Base-by-base conservation (phyloP, 1,140 invertebrate genomes). In the Polypedilum vanderplanki region DNA sequence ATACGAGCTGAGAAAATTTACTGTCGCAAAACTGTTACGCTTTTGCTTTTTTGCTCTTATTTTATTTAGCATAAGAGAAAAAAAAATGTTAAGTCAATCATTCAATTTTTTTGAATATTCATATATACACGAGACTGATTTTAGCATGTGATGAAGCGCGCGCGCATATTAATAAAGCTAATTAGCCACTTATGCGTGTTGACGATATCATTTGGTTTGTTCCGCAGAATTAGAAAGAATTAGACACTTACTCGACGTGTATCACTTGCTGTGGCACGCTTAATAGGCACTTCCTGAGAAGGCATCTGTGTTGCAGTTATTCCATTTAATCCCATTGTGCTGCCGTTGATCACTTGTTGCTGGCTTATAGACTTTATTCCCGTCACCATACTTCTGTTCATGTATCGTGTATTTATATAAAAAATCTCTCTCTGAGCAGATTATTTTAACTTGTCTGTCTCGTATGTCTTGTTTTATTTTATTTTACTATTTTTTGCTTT, bases 311-410 rank as follows among this genome's bases (percentile, higher is more conserved):
- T 70, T 70, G 65, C 18, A 18, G 65, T 70, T 70, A 70, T 70
- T 70, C 65, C 65, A 70, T 70, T 70, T 70, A 70, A 70, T 70
- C 65, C 65, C 65, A 70, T 70, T 22, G 65, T 70, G 65, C 7
- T 70, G 18, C 65, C 17, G 65, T 20, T 70, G 65, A 70, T 70
- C 65, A 70, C 65, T 70, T 70, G 65, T 70, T 70, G 65, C 17
- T 70, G 65, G 65, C 65, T 70, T 70, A 70, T 70, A 9, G 65
- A 70, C 20, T 70, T 70, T 22, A 70, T 18, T 70, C 65, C 65
- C 17, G 65, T 70, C 65, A 70, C 65, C 65, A 70, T 70, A 57
- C 15, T 57, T 57, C n/a, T 57, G 46, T 57, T 57, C 46, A 57
- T 57, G n/a, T n/a, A 57, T 57, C 12, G 12, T 57, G 4, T 57